Conservation (phyloP, 2,797 vertebrate genomes). For the Podarcis lilfordi region DNA sequence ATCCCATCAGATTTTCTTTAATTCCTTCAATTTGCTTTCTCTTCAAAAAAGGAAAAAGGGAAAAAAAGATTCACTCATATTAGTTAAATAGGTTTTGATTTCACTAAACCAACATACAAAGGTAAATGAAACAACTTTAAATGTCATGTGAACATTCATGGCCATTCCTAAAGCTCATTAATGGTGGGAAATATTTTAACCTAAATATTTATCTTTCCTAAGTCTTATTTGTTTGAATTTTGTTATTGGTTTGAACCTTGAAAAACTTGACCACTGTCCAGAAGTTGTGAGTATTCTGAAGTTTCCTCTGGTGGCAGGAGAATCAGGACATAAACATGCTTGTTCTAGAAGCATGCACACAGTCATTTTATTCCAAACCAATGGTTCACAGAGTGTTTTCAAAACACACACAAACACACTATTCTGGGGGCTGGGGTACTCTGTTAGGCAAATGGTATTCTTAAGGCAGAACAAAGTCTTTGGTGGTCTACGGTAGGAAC, state of each 20-base stretch:
- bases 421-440: too few species aligned
- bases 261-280: neutral
- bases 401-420: too few species aligned
- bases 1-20: neutral
- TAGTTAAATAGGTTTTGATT: conserved; percentile 9
- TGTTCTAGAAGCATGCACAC: neutral
- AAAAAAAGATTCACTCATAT: neutral
- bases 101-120: neutral
- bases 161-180: neutral
- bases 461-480: too few species aligned
- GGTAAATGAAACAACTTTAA: neutral
- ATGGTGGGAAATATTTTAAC: neutral
- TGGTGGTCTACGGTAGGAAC: neutral
- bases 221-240: neutral
- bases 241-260: neutral
- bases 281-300: neutral
- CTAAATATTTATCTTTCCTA: neutral
- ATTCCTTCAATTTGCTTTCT: neutral
- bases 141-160: neutral
- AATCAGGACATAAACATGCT: neutral
- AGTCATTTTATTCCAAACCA: neutral
- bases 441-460: too few species aligned
- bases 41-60: neutral
- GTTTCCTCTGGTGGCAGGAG: neutral
- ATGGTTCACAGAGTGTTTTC: too few species aligned